phyloP scores from a whole-genome alignment of 2,888 invertebrate genomes.

The Slavum lentiscoides region DNA sequence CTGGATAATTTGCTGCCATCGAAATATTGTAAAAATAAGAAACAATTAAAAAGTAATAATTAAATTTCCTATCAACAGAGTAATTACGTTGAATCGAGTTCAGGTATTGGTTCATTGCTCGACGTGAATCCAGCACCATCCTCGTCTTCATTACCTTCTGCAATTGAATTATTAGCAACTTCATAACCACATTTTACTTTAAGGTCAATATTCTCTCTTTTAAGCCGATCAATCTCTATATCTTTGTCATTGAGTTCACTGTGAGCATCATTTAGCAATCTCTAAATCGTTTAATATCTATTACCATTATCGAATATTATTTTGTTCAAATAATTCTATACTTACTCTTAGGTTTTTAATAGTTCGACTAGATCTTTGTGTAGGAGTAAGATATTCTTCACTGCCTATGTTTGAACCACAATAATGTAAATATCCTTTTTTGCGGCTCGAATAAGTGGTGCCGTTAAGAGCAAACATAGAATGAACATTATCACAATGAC shows the following conservation, averaged over 20 bases:
- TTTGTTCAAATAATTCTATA: constrained; percentile 2
- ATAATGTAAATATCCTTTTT: constrained; percentile 80
- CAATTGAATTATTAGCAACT: constrained; percentile 35
- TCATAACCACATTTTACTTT: constrained; percentile 71
- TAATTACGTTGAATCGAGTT: constrained; percentile 43
- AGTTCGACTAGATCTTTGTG: constrained; percentile 81
- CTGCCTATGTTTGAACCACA: constrained; percentile 79
- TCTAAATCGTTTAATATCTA: constrained; percentile 54
- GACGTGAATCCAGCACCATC: constrained; percentile 26
- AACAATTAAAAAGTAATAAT: neutral
- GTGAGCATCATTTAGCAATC: constrained; percentile 57
- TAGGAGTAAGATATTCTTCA: constrained; percentile 85
- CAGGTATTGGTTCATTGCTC: constrained; percentile 22
- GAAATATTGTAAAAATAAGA: neutral
- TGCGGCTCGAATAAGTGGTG: constrained; percentile 71
- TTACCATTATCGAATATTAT: constrained; percentile 20
- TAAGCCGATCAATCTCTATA: constrained; percentile 76
- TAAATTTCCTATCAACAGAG: neutral
- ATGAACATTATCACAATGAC: constrained; percentile 73
- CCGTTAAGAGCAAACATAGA: constrained; percentile 70
- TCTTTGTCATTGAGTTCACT: constrained; percentile 73
- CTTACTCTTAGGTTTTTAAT: constrained; percentile 70
- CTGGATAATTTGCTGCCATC: constrained; percentile 36
- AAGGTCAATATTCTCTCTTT: constrained; percentile 79
- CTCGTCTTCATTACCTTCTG: constrained; percentile 47